phyloP scores from a whole-genome alignment of 2,113 vertebrate species.

The Peucedramus taeniatus region DNA sequence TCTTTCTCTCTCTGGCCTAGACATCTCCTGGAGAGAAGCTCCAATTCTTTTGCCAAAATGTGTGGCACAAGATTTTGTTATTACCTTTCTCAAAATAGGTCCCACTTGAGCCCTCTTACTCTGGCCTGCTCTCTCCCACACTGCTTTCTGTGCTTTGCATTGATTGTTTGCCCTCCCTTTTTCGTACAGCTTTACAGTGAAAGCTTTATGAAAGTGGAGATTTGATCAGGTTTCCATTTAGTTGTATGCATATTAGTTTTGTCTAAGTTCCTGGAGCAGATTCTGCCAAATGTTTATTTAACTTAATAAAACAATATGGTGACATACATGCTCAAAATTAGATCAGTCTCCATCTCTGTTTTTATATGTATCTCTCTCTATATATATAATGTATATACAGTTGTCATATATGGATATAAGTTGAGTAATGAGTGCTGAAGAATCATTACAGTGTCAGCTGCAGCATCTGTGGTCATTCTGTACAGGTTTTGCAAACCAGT shows the following conservation, averaged over 20 bases:
- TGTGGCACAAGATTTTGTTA: fast-evolving
- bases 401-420: neutral
- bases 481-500: neutral
- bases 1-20: neutral
- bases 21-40: neutral
- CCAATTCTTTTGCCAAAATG: neutral
- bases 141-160: neutral
- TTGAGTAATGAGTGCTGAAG: neutral
- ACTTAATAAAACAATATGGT: no score
- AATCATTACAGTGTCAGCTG: neutral
- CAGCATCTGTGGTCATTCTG: neutral
- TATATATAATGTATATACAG: neutral
- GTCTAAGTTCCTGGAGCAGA: neutral
- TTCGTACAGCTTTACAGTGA: no score
- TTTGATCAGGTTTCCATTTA: neutral
- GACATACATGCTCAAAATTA: neutral
- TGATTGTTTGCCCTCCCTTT: neutral
- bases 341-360: neutral
- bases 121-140: neutral
- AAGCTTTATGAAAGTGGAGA: neutral
- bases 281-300: neutral
- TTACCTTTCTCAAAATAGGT: neutral
- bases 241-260: neutral
- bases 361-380: fast-evolving
- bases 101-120: neutral